Conservation (phyloP, 2,113 vertebrate species). For the Psittacula cyanocephala region DNA sequence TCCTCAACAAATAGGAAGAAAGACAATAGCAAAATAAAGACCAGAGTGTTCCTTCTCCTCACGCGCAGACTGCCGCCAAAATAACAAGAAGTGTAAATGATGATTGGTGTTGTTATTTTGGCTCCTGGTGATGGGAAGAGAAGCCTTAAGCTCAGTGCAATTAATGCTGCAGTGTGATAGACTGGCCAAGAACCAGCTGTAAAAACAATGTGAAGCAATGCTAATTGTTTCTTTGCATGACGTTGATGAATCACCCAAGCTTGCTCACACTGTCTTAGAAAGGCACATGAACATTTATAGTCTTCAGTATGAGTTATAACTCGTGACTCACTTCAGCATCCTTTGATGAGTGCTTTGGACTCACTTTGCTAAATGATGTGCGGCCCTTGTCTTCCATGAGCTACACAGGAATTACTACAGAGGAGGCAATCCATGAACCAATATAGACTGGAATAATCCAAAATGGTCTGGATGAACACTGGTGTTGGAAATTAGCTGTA, state of each 20-base stretch:
- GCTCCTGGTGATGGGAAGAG: neutral
- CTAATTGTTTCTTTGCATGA: conserved; percentile 23
- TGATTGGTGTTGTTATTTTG: neutral
- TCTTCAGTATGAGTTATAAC: neutral
- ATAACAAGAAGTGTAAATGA: neutral
- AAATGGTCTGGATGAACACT: neutral
- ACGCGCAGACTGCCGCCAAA: neutral
- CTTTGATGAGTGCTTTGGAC: neutral
- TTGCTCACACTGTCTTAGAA: neutral
- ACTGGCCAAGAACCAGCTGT: neutral
- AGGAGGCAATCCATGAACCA: neutral
- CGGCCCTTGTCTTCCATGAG: neutral
- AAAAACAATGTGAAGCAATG: neutral
- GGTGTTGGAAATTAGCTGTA: neutral
- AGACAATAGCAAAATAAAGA: neutral
- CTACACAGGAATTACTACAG: neutral
- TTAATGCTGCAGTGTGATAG: neutral
- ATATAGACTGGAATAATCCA: neutral
- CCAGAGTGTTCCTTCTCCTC: neutral
- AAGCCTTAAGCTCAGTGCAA: neutral
- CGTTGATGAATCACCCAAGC: neutral
- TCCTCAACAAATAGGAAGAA: neutral
- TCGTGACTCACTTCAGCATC: neutral
- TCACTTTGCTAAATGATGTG: neutral
- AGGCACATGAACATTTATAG: neutral